phyloP scores from a whole-genome alignment of 1,140 invertebrate genomes.

The Psix sp. region DNA sequence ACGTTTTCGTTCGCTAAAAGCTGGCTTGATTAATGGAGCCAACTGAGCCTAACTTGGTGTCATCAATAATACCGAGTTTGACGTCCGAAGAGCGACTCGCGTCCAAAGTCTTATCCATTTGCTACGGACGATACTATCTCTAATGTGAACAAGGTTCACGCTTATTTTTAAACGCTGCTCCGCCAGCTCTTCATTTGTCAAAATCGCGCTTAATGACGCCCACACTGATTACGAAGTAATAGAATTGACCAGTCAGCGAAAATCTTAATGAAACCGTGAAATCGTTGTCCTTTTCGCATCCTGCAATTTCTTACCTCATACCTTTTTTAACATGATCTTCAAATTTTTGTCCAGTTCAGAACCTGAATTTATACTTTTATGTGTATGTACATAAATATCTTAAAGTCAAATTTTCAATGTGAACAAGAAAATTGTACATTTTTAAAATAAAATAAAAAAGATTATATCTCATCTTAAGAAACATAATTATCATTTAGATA shows the following conservation, averaged over 20 bases:
- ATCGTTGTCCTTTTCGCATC: constrained; percentile 44
- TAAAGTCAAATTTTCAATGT: too few relatives aligned
- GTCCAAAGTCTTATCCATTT: constrained; percentile 44
- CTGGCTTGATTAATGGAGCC: constrained; percentile 56
- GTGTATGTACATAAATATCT: too few relatives aligned
- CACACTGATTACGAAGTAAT: constrained; percentile 66
- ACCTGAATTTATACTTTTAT: too few relatives aligned
- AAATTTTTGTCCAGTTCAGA: too few relatives aligned
- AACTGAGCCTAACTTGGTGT: constrained; percentile 55
- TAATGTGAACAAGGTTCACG: constrained; percentile 59
- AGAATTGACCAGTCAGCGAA: constrained; percentile 59
- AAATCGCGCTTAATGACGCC: constrained; percentile 63
- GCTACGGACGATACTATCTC: constrained; percentile 54
- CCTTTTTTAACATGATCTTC: constrained; percentile 29
- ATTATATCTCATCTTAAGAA: too few relatives aligned
- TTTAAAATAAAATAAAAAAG: too few relatives aligned
- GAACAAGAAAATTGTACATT: too few relatives aligned
- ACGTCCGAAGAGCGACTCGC: constrained; percentile 51
- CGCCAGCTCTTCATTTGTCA: constrained; percentile 61
- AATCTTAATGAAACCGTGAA: constrained; percentile 57
- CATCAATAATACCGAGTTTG: constrained; percentile 64
- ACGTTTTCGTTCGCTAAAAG: constrained; percentile 55
- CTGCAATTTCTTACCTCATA: constrained; percentile 42
- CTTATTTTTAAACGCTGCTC: constrained; percentile 59
- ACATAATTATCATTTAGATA: too few relatives aligned